Evolutionary conservation across 2,113 vertebrate species (phyloP), one percentile per base, ranked within the genome.

Genomic region (Bostrychus sinensis): DNA sequence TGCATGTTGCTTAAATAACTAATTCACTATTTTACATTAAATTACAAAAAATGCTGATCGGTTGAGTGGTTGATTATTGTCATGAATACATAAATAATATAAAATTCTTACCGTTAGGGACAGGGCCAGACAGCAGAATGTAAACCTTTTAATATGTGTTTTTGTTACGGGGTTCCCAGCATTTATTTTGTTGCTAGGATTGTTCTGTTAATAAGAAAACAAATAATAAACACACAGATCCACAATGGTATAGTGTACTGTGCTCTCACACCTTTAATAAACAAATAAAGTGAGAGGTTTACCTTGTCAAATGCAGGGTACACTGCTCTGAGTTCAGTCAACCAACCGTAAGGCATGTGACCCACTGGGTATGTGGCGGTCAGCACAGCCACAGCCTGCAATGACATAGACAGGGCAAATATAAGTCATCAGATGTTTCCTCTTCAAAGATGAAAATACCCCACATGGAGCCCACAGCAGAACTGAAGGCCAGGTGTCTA

Each of bases 221-320:
- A 43, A 51, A 0, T 4, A 48, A 12, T 26, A 8, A 26, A 22
- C 23, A 13, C 46, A 50, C 3, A 32, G 1, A 32, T 32, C 30
- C 30, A 32, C 8, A 32, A 5, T 8, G 8, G 30, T 7, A 32
- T 2, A 32, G 5, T 32, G 30, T 32, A 37, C 8, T 14, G n/a
- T n/a, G n/a, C n/a, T n/a, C 56, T 36, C 37, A 4, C 45, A 46
- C 11, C 17, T 6, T 51, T 9, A 28, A 2, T 12, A 7, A 42
- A 28, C 25, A 53, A 30, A 37, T 10, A 12, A 0, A 14, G 1
- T 6, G 19, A 25, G 5, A 5, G 45, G 12, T 42, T 78, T 93
- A 98, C 97, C 96, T 96, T 97, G 89, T 98, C 95, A 75, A 99
- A 99, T 61, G 97, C 97, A 19, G 97, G 97, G 80, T 96, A 99